Conservation (phyloP, 2,888 invertebrate genomes). For the Caenorhabditis sinica region DNA sequence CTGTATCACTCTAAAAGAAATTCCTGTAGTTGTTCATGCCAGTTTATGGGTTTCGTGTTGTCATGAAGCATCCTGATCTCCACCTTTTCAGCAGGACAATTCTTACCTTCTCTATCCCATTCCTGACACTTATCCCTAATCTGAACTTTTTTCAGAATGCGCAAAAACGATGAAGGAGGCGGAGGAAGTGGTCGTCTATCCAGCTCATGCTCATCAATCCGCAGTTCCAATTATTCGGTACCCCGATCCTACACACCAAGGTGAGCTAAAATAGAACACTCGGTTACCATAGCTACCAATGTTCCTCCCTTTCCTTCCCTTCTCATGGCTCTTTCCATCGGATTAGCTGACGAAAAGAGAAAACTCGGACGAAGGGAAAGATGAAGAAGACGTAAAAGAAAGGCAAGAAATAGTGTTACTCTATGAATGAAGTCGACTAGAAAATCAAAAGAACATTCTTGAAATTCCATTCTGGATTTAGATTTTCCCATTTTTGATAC, state of each 20-base stretch:
- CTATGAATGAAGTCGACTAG: conserved; percentile 35
- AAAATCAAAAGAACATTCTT: conserved; percentile 1
- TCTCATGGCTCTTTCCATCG: conserved; percentile 10
- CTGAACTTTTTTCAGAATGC: conserved; percentile 57
- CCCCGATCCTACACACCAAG: conserved; percentile 59
- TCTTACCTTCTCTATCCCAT: too few species aligned
- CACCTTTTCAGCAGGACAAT: too few species aligned
- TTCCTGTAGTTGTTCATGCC: too few species aligned
- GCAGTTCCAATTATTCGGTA: conserved; percentile 70
- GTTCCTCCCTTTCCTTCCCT: neutral
- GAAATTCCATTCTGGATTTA: conserved; percentile 11
- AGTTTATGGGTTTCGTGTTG: too few species aligned
- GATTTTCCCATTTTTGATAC: conserved; percentile 4
- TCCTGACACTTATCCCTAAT: neutral
- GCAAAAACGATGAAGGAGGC: conserved; percentile 59
- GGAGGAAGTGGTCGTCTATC: conserved; percentile 58
- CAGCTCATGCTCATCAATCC: conserved; percentile 73
- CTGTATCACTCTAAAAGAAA: too few species aligned
- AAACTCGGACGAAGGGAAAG: neutral
- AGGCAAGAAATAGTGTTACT: conserved; percentile 5
- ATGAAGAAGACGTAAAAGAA: conserved; percentile 7
- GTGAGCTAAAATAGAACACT: conserved; percentile 15
- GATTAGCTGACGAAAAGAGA: conserved; percentile 17
- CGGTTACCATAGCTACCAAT: conserved; percentile 45
- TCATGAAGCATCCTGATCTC: too few species aligned